Percentiles rank a stretch among this genome's conserved stretches.
phyloP scores from a whole-genome alignment of 2,113 vertebrate genomes.

The Megaleporinus macrocephalus region DNA sequence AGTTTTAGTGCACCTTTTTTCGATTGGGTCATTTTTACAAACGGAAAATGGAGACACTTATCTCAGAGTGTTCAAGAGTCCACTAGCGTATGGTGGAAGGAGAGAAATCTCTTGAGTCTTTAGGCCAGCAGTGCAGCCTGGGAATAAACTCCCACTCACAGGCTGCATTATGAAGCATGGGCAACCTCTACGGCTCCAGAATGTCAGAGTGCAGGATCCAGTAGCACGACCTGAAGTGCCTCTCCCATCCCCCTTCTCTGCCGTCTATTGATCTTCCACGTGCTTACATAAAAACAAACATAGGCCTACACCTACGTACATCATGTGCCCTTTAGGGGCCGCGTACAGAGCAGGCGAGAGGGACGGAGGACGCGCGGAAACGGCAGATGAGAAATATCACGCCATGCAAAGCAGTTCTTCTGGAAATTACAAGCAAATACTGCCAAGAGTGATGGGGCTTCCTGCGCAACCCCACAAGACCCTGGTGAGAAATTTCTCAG shows the following conservation, averaged over 20 bases:
- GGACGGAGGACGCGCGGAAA: slow-evolving; percentile 1
- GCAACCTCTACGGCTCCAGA: not conserved
- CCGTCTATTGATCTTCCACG: slow-evolving; percentile 2
- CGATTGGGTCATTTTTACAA: not conserved
- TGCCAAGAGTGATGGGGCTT: slow-evolving; percentile 38
- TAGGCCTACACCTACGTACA: slow-evolving; percentile 1
- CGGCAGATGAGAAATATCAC: slow-evolving; percentile 29
- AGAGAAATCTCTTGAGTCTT: slow-evolving; percentile 14
- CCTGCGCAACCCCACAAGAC: slow-evolving; percentile 23
- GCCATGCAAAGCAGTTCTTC: slow-evolving; percentile 28
- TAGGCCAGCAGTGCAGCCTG: not conserved
- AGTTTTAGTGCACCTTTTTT: slow-evolving; percentile 15
- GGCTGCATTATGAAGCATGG: slow-evolving; percentile 14
- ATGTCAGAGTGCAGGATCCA: not conserved
- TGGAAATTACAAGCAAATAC: slow-evolving; percentile 41
- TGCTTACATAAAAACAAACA: slow-evolving; percentile 13
- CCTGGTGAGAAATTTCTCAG: slow-evolving; percentile 37
- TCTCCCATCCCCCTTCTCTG: not conserved
- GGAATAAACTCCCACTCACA: not conserved
- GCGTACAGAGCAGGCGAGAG: slow-evolving; percentile 30
- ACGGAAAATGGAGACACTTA: not conserved
- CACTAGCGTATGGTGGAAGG: not conserved
- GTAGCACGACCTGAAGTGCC: not conserved
- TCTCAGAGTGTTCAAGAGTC: not conserved
- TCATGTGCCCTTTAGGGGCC: slow-evolving; percentile 20